Evolutionary conservation across 2,113 vertebrate genomes (phyloP).

Genomic region (Lasiurus cinereus): DNA sequence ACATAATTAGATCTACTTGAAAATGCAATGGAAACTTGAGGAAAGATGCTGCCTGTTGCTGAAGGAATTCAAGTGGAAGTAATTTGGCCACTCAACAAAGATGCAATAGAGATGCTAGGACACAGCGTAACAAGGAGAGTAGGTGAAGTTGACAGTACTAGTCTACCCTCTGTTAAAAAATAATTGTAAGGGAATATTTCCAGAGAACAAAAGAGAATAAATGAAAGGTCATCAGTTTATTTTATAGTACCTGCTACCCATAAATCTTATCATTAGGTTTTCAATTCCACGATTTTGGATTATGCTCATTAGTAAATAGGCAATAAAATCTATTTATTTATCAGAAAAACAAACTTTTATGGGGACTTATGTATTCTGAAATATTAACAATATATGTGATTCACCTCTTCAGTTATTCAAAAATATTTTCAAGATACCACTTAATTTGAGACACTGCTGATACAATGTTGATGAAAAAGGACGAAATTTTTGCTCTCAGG

Average conservation of each 20-base stretch:
- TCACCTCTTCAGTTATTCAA: neutral
- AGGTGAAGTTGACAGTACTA: neutral
- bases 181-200: neutral
- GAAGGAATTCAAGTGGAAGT: neutral
- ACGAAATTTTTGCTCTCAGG: neutral
- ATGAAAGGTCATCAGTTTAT: neutral
- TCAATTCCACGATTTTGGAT: neutral
- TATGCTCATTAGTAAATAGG: neutral
- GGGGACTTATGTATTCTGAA: neutral
- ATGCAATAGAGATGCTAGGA: neutral
- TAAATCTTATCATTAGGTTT: neutral
- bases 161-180: neutral
- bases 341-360: neutral
- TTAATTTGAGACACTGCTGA: neutral
- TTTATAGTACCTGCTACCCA: neutral
- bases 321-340: neutral
- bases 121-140: neutral
- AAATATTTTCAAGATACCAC: neutral
- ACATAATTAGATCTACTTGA: neutral
- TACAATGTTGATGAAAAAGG: neutral
- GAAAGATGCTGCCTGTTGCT: neutral
- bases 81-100: neutral
- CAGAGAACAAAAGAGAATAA: neutral
- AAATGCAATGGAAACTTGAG: neutral
- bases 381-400: neutral